phyloP scores from a whole-genome alignment of 2,888 invertebrate species.

The Chrysotoxum bicinctum region DNA sequence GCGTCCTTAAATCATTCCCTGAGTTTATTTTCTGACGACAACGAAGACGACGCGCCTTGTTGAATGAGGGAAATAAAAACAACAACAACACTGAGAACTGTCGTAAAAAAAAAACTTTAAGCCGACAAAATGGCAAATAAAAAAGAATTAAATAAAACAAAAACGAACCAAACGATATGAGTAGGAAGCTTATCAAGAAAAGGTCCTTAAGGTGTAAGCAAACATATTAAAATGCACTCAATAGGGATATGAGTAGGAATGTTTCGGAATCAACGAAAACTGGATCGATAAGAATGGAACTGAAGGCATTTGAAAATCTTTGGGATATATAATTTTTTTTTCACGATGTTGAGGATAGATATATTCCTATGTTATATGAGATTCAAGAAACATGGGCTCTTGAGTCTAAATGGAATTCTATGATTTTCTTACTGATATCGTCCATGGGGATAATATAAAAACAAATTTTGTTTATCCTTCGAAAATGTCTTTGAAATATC shows the following conservation, averaged over 20 bases:
- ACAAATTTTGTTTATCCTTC: neutral
- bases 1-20: slow-evolving; percentile 28
- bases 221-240: slow-evolving; percentile 44
- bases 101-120: slow-evolving; percentile 50
- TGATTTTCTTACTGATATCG: neutral
- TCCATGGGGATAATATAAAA: neutral
- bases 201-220: slow-evolving; percentile 49
- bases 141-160: slow-evolving; percentile 7
- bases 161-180: neutral
- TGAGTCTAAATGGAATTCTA: neutral
- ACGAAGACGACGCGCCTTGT: slow-evolving; percentile 14
- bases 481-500: neutral
- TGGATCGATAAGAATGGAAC: neutral
- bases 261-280: neutral
- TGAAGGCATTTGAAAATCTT: neutral
- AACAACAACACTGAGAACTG: slow-evolving; percentile 28
- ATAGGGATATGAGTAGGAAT: neutral
- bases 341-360: neutral
- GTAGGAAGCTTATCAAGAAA: slow-evolving; percentile 17
- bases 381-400: neutral
- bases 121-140: slow-evolving; percentile 30
- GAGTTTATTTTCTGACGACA: neutral
- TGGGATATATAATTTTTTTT: neutral
- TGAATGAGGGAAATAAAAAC: neutral
- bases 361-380: neutral